phyloP scores from a whole-genome alignment of 2,113 vertebrate species.

The Motacilla tschutschensis region DNA sequence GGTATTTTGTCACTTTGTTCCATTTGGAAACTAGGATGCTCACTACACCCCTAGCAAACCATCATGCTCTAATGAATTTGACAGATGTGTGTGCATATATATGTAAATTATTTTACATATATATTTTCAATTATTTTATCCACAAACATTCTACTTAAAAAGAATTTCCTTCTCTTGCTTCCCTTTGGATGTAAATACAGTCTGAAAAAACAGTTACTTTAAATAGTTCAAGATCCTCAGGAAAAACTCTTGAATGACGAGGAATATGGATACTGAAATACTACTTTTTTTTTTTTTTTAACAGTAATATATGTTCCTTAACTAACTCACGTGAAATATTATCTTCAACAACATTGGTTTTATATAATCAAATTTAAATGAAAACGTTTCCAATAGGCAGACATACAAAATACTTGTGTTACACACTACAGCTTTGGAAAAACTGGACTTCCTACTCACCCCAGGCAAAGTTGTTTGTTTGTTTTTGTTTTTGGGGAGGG shows the following conservation, averaged over 20 bases:
- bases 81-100: neutral
- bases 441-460: slow-evolving; percentile 66
- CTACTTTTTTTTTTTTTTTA: neutral
- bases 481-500: slow-evolving; percentile 65
- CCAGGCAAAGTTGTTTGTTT: slow-evolving; percentile 67
- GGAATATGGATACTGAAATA: neutral
- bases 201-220: slow-evolving; percentile 14
- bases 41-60: neutral
- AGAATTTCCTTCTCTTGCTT: neutral
- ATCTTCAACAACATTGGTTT: slow-evolving; percentile 33
- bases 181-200: neutral
- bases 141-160: neutral
- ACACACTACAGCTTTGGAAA: slow-evolving; percentile 64
- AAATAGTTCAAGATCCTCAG: neutral
- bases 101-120: slow-evolving; percentile 26
- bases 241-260: neutral
- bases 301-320: neutral
- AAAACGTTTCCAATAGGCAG: slow-evolving; percentile 59
- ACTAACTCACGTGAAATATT: slow-evolving; percentile 12
- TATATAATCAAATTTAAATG: slow-evolving; percentile 47
- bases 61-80: slow-evolving; percentile 13
- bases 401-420: slow-evolving; percentile 65
- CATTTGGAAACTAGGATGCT: neutral
- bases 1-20: neutral
- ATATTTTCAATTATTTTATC: neutral